A percentile compares a stretch with the other conserved stretches of the same genome.
Conservation (phyloP, 2,113 vertebrate species). For the Protobothrops mucrosquamatus region DNA sequence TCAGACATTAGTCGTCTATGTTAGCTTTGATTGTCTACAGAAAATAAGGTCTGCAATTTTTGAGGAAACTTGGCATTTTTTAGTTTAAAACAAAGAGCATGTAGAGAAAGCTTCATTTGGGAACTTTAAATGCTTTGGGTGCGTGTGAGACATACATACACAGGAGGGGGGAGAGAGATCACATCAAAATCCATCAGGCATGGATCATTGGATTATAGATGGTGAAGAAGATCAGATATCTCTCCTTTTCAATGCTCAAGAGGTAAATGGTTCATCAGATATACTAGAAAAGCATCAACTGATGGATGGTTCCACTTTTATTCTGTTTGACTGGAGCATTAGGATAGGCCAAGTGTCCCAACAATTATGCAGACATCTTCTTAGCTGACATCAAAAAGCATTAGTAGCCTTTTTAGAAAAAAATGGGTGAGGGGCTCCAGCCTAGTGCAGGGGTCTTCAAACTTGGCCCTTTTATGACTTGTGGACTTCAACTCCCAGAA, state of each 20-base stretch:
- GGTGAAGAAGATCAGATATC: not conserved
- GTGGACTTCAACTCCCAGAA: too few relatives aligned
- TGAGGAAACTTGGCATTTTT: conserved; percentile 11
- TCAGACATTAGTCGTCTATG: not conserved
- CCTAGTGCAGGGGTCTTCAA: too few relatives aligned
- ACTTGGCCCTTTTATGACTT: too few relatives aligned
- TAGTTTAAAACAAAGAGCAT: not conserved
- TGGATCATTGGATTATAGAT: too few relatives aligned
- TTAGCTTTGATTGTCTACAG: not conserved
- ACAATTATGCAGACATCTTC: not conserved
- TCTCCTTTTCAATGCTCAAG: not conserved
- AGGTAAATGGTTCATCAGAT: not conserved
- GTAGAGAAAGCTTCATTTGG: not conserved
- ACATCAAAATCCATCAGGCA: not conserved
- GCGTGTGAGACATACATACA: too few relatives aligned
- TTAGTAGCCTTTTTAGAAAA: not conserved
- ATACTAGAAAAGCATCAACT: not conserved
- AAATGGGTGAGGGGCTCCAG: not conserved
- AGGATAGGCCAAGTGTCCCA: too few relatives aligned
- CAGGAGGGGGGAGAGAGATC: too few relatives aligned
- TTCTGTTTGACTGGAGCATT: not conserved
- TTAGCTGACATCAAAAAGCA: not conserved
- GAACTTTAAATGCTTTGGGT: not conserved
- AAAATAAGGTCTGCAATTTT: conserved; percentile 32
- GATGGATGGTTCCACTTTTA: not conserved